Evolutionary conservation across 2,797 vertebrate genomes (phyloP), one percentile per base, ranked within the genome.

Genomic region (Catostomus latipinnis): DNA sequence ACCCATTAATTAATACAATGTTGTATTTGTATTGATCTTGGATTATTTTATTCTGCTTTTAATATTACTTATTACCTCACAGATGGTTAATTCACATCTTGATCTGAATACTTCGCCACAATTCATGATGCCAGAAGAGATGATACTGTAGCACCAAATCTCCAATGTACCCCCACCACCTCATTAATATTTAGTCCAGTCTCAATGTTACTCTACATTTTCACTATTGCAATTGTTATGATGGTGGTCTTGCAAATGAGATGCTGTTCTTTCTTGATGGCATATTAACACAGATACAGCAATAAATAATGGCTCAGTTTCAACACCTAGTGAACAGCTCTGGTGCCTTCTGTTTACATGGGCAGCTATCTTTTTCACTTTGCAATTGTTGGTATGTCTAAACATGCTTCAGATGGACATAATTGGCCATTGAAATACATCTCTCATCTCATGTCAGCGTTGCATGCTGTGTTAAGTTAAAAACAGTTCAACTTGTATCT

Each of bases 181-280:
- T 71, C 50, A 71, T 71, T 71, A 13, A 71, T n/a, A 52, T 48
- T 78, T 71, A 9, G 43, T 63, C 67, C 76, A 63, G 57, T n/a
- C 50, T 78, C 57, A 71, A 71, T 78, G 57, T 70, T 58, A 78
- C 22, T 22, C 22, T 22, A 61, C 49, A 48, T 9, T 66, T 57
- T 66, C 43, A 62, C 67, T 50, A 69, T 14, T 61, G 74, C 58
- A 49, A 54, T 67, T 48, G 53, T 70, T 78, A 62, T 70, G 67
- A 62, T 10, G 34, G 34, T 9, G 8, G 54, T 48, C 12, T 22
- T 71, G 76, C 67, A 78, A 78, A 78, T 54, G 68, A 71, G 22
- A 61, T 45, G 12, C 49, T 22, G 14, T 3, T 8, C 22, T 63
- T 63, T 2, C 11, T 78, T 6, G 49, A 78, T 71, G 14, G 68